These are phyloP conservation scores for Ciconia nigra DNA, from an alignment of 2,797 vertebrate genomes.

Conservation along the genomic window DNA sequence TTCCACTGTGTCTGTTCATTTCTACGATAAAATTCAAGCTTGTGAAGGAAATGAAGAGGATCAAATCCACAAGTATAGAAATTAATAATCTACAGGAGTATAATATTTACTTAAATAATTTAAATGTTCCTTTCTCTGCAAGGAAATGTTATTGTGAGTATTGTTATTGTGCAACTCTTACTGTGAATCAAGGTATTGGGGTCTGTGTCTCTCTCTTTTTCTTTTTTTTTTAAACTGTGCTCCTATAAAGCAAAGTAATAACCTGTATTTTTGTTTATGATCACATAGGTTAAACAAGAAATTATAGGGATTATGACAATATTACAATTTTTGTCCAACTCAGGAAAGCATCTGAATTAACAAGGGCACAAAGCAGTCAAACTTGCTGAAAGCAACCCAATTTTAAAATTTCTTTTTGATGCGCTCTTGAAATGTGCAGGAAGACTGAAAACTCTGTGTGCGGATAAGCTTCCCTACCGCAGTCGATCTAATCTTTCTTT, in stretches of 20 bases:
- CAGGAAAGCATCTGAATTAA: not conserved
- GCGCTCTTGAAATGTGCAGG: not conserved
- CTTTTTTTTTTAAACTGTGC: not conserved
- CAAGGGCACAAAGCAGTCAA: not conserved
- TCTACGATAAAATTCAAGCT: not conserved
- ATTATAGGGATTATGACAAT: not conserved
- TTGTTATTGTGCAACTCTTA: not conserved
- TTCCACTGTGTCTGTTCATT: not conserved
- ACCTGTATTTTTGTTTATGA: not conserved
- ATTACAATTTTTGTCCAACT: not conserved
- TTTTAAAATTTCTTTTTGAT: not conserved
- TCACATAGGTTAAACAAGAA: not conserved
- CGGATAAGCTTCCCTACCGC: not conserved
- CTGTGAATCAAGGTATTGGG: not conserved
- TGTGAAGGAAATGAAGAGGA: not conserved
- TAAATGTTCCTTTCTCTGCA: not conserved
- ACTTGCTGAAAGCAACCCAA: not conserved
- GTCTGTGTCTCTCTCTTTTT: rapidly evolving
- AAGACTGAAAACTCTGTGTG: not conserved
- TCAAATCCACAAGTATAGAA: not conserved
- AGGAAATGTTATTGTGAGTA: not conserved
- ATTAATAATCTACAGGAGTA: not conserved
- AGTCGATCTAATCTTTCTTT: not conserved
- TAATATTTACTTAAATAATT: not conserved
- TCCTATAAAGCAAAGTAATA: not conserved